Evolutionary conservation across 2,797 vertebrate genomes (phyloP).

Genomic region (Ptychobarbus kaznakovi): DNA sequence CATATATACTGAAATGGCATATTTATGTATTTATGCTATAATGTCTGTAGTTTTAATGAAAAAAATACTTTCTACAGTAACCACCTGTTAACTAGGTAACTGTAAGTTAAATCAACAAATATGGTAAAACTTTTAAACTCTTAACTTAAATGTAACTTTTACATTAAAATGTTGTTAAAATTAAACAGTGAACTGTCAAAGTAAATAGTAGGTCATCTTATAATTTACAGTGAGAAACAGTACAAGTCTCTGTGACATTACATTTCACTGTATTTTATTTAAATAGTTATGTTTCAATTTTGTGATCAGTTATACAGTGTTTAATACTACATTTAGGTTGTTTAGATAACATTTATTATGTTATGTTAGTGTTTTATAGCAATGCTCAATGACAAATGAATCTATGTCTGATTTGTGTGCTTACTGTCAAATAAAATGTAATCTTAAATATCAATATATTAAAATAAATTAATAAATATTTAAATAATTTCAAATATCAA

Average conservation of each 20-base stretch:
- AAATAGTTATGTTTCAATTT: not conserved
- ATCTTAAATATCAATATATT: not conserved
- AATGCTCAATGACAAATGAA: not conserved
- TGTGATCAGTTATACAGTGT: not conserved
- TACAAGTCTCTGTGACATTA: not conserved
- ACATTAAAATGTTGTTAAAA: not conserved
- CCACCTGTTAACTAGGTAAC: not conserved
- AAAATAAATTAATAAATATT: not conserved
- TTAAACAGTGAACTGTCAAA: not conserved
- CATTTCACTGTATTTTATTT: not conserved
- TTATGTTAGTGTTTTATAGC: not conserved
- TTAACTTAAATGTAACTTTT: not conserved
- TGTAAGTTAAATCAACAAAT: not conserved
- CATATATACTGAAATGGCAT: too few relatives aligned
- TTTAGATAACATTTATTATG: too few relatives aligned
- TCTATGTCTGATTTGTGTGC: not conserved
- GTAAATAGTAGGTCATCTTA: not conserved
- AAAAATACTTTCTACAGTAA: not conserved
- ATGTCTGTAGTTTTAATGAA: not conserved
- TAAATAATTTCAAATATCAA: not conserved
- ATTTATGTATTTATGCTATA: not conserved
- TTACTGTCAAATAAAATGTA: not conserved
- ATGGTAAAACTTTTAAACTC: rapidly evolving
- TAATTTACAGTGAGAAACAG: not conserved
- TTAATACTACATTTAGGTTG: not conserved